Evolutionary conservation across 2,797 vertebrate genomes (phyloP), one percentile per base, ranked within the genome.

Genomic region (Poliocrania exsul): DNA sequence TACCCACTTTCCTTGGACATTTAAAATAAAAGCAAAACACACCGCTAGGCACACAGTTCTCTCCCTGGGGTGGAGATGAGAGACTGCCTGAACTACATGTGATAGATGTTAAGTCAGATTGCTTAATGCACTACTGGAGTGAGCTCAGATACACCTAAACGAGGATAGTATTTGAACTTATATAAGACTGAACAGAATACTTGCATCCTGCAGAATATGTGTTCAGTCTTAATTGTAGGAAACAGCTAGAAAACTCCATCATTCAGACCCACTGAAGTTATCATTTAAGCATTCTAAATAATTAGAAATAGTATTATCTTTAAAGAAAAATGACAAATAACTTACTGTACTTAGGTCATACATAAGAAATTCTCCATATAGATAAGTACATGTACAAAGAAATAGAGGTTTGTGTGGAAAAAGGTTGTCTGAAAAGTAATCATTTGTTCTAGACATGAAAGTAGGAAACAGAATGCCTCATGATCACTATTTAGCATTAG

Each of bases 61-160:
- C 93, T 92, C 95, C 93, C 94, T 90, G 81, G 88, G 94, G 94
- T 95, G 81, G 92, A 94, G 88, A 96, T 94, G 94, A 94, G 88
- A 83, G 69, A 70, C 53, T 1, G 23, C 77, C 70, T 90, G 94
- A 92, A 90, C 80, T 86, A 73, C 73, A 33, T 46, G 90, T 93
- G 92, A 93, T 94, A 95, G 90, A 95, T 95, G 90, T 88, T 94
- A 94, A 94, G 77, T 92, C 88, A 90, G 47, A 91, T 93, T 78
- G 78, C 77, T 93, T 95, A 92, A 95, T 94, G 93, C 73, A 75
- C 86, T 88, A 88, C 86, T 93, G 86, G 90, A 95, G 90, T 86
- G 80, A 94, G 83, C 66, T 56, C 85, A 69, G 77, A 56, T 75
- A 83, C 94, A 90, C 91, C 72, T 90, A 90, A 92, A 92, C 80